Percentiles rank a stretch among this genome's conserved stretches.
Evolutionary conservation across 2,113 vertebrate genomes (phyloP).

Genomic region (Tringa solitaria): DNA sequence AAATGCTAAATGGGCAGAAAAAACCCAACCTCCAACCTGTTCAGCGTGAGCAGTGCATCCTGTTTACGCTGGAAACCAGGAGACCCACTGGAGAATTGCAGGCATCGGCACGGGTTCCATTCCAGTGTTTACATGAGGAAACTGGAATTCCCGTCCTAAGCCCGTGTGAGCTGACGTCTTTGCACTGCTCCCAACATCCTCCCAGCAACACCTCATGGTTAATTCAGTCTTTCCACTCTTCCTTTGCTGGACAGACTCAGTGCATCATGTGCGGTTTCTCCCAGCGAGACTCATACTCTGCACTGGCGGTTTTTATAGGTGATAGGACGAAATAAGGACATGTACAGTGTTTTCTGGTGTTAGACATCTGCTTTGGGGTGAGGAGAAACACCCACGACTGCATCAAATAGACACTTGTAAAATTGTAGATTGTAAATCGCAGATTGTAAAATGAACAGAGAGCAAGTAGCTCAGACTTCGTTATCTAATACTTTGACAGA

Average conservation of each 20-base stretch:
- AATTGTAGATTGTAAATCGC: too few relatives aligned
- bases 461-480: neutral
- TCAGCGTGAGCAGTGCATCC: neutral
- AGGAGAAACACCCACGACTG: neutral
- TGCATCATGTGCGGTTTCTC: neutral
- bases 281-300: rapidly evolving
- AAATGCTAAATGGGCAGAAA: neutral
- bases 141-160: neutral
- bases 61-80: neutral
- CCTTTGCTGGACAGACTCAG: neutral
- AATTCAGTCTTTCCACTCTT: neutral
- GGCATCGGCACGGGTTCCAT: neutral
- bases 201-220: neutral
- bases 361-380: too few relatives aligned
- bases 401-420: neutral
- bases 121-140: neutral
- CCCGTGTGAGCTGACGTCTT: neutral
- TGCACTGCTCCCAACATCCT: neutral
- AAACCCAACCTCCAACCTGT: neutral
- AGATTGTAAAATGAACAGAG: neutral
- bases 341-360: rapidly evolving
- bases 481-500: neutral
- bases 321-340: neutral
- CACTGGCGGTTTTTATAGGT: neutral
- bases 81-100: neutral